These are phyloP conservation scores for Drosophila conformis DNA, from an alignment of 2,888 invertebrate genomes.

Conservation along the genomic window DNA sequence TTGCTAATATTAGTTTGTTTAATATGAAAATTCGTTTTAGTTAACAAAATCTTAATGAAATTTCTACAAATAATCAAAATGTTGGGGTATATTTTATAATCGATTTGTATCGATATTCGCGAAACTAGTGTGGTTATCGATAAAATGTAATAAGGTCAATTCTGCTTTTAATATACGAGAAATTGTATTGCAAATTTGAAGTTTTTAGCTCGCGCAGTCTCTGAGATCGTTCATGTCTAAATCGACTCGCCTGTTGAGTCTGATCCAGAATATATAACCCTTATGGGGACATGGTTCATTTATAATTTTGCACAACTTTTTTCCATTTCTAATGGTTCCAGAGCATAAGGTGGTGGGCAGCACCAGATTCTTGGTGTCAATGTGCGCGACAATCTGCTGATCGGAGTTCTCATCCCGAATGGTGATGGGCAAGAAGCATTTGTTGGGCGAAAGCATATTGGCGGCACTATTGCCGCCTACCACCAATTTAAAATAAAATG, in stretches of 20 bases:
- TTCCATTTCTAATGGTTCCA: too few species aligned
- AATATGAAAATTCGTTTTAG: neutral
- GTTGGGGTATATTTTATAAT: neutral
- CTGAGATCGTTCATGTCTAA: neutral
- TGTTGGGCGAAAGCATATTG: constrained; percentile 81
- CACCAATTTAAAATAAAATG: neutral
- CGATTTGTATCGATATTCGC: neutral
- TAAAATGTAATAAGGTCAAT: neutral
- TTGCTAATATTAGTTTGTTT: neutral
- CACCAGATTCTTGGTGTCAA: constrained; percentile 84
- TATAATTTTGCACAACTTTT: too few species aligned
- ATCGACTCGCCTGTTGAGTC: neutral
- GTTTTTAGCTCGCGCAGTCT: neutral
- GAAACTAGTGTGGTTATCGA: neutral
- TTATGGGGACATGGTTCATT: too few species aligned
- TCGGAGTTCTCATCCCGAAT: constrained; percentile 84
- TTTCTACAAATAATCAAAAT: neutral
- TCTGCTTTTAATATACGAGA: neutral
- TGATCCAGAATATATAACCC: neutral
- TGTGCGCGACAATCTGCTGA: constrained; percentile 85
- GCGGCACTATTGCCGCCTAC: constrained; percentile 27
- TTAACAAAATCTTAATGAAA: neutral
- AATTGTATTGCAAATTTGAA: neutral
- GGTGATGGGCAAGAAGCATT: constrained; percentile 84
- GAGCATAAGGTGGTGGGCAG: constrained; percentile 79